These are phyloP conservation scores for Andricus quercusramuli DNA, from an alignment of 2,888 invertebrate species.

Conservation along the genomic window DNA sequence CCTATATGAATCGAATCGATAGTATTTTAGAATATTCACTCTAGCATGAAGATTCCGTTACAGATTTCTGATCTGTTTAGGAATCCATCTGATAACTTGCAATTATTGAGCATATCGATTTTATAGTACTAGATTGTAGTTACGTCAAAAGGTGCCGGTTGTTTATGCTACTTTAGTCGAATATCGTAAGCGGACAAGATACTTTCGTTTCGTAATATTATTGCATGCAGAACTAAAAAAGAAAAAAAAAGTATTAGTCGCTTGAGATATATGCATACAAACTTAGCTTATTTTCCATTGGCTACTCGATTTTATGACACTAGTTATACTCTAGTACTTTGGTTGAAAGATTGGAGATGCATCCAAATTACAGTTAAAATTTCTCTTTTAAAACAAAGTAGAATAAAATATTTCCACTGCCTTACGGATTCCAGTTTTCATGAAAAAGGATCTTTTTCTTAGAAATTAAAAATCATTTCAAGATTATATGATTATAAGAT, in stretches of 20 bases:
- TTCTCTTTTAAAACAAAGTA: neutral
- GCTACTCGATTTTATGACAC: neutral
- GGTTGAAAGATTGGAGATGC: neutral
- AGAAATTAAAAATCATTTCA: too few species aligned
- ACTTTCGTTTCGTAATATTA: slow-evolving; percentile 32
- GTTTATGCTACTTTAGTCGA: slow-evolving; percentile 11
- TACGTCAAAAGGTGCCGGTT: slow-evolving; percentile 17
- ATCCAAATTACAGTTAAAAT: neutral
- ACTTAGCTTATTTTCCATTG: slow-evolving; percentile 22
- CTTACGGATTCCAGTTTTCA: too few species aligned
- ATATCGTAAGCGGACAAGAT: slow-evolving; percentile 36
- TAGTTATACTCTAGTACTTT: slow-evolving; percentile 20
- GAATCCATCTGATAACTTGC: slow-evolving; percentile 4
- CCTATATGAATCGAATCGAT: neutral
- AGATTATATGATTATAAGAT: too few species aligned
- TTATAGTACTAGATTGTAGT: slow-evolving; percentile 8
- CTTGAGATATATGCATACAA: neutral
- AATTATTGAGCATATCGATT: neutral
- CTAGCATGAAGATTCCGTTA: neutral
- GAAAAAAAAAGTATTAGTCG: slow-evolving; percentile 15
- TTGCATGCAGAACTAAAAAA: slow-evolving; percentile 18
- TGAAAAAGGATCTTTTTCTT: too few species aligned
- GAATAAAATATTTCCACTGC: neutral
- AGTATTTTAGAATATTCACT: too few species aligned
- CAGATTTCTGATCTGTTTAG: neutral